These are phyloP conservation scores for Puffinus mauretanicus DNA, from an alignment of 2,113 vertebrate genomes.

Conservation along the genomic window DNA sequence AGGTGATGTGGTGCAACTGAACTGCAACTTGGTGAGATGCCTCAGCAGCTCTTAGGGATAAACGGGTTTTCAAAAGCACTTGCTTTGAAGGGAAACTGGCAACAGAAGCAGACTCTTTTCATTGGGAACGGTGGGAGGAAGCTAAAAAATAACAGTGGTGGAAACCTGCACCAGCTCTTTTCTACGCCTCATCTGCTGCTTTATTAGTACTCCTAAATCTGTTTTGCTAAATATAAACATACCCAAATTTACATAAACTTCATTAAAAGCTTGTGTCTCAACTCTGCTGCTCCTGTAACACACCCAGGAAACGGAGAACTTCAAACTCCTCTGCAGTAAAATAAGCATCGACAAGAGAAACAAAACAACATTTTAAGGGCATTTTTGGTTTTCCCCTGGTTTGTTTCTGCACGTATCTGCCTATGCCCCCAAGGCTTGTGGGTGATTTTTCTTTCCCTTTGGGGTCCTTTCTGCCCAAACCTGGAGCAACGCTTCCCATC, in stretches of 20 bases:
- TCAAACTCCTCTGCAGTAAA: slow-evolving; percentile 21
- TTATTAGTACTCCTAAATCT: slow-evolving; percentile 66
- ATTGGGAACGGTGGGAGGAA: slow-evolving; percentile 53
- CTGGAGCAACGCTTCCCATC: background rate
- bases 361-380: background rate
- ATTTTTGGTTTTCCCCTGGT: background rate
- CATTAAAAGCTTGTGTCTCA: slow-evolving; percentile 52
- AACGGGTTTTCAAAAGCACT: background rate
- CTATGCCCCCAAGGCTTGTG: background rate
- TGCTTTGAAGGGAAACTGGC: slow-evolving; percentile 35
- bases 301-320: slow-evolving; percentile 23
- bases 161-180: slow-evolving; percentile 50
- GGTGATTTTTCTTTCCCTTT: background rate
- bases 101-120: slow-evolving; percentile 17
- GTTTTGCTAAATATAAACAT: slow-evolving; percentile 63
- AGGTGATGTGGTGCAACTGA: background rate
- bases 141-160: slow-evolving; percentile 54
- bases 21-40: background rate
- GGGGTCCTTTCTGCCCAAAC: background rate
- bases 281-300: slow-evolving; percentile 23
- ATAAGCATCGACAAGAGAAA: background rate
- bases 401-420: background rate
- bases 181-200: slow-evolving; percentile 61
- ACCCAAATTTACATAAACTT: slow-evolving; percentile 62
- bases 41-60: background rate